Percentiles rank a stretch among this genome's conserved stretches.
phyloP scores from a whole-genome alignment of 2,888 invertebrate species.

The Drosophila infuscata region DNA sequence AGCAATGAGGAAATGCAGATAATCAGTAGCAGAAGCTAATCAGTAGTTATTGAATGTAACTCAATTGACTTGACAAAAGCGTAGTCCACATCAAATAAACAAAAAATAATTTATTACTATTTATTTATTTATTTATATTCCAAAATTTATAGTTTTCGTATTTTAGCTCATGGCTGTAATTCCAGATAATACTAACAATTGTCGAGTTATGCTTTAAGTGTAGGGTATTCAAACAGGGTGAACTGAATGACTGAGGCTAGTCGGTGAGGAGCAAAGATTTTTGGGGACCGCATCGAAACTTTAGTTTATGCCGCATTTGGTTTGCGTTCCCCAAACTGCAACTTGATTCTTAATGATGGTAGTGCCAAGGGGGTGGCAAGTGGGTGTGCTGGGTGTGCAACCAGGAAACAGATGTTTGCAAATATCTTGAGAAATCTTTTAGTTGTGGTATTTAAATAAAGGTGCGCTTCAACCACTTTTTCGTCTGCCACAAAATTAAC shows the following conservation, averaged over 20 bases:
- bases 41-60: not conserved
- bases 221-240: constrained; percentile 10
- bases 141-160: not conserved
- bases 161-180: too few species aligned
- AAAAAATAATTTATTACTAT: too few species aligned
- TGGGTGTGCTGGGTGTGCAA: constrained; percentile 14
- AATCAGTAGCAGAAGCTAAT: too few species aligned
- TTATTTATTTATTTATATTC: too few species aligned
- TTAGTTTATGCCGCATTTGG: constrained; percentile 57
- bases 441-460: constrained; percentile 78
- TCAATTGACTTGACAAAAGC: too few species aligned
- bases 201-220: not conserved
- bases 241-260: constrained; percentile 6
- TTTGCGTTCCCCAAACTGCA: constrained; percentile 46
- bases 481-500: constrained; percentile 47
- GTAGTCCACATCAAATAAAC: too few species aligned
- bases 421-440: constrained; percentile 78
- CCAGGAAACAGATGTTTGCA: constrained; percentile 80
- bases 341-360: constrained; percentile 37
- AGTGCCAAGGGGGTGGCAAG: not conserved
- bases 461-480: constrained; percentile 70
- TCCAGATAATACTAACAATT: not conserved
- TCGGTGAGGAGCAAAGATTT: constrained; percentile 6
- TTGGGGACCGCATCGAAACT: constrained; percentile 35
- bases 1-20: too few species aligned